Evolutionary conservation across 2,797 vertebrate species (phyloP).

Genomic region (Fringilla coelebs): DNA sequence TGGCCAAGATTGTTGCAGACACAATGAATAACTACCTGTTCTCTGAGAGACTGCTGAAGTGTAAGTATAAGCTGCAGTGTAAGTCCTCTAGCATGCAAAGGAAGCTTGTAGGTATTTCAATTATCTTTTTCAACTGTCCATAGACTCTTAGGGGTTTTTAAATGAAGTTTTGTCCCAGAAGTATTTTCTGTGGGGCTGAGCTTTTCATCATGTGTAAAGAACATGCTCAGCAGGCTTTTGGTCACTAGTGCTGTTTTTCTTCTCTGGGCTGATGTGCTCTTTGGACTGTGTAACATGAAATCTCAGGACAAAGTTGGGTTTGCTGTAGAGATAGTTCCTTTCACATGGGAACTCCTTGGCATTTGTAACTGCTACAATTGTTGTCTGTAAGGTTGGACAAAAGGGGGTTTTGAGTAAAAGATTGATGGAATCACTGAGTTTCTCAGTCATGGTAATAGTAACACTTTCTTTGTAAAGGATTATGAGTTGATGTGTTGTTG

Average conservation of each 20-base stretch:
- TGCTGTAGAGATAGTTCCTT: background rate
- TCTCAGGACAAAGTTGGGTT: background rate
- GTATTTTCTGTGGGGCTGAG: background rate
- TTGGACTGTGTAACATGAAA: rapidly evolving
- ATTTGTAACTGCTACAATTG: background rate
- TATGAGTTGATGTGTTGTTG: rapidly evolving
- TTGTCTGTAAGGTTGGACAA: background rate
- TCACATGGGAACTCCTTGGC: background rate
- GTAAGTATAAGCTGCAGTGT: constrained; percentile 73
- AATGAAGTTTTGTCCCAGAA: background rate
- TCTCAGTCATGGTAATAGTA: background rate
- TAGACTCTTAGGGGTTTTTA: rapidly evolving
- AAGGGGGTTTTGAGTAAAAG: background rate
- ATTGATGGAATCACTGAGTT: background rate
- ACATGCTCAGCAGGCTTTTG: background rate
- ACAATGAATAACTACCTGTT: constrained; percentile 98
- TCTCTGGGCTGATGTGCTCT: rapidly evolving
- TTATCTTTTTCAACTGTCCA: rapidly evolving
- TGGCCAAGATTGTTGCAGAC: constrained; percentile 92
- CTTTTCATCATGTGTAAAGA: background rate
- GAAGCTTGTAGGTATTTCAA: background rate
- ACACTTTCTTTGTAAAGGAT: background rate
- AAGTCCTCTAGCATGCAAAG: rapidly evolving
- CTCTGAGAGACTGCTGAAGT: constrained; percentile 89
- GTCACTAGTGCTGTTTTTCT: rapidly evolving